Conservation (phyloP, 2,113 vertebrate genomes). For the Pelvicachromis taeniatus region DNA sequence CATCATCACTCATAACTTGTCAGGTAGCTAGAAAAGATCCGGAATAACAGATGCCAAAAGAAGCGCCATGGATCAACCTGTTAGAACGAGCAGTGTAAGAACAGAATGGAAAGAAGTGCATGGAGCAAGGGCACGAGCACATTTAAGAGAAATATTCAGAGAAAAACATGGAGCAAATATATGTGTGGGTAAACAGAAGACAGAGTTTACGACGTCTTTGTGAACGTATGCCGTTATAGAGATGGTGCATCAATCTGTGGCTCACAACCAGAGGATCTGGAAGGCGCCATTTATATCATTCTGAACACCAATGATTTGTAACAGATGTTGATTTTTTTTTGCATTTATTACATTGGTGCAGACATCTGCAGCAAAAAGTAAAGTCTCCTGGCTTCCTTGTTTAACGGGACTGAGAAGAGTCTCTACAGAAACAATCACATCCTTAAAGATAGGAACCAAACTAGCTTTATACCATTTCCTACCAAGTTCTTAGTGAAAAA, state of each 20-base stretch:
- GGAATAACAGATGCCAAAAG: constrained; percentile 65
- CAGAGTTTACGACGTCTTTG: not conserved
- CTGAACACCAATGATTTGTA: not conserved
- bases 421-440: not conserved
- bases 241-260: not conserved
- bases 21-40: constrained; percentile 49
- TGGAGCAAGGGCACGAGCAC: not conserved
- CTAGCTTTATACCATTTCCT: not conserved
- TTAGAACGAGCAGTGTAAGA: constrained; percentile 14
- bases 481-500: not conserved
- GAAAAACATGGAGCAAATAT: not conserved
- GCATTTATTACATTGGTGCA: not conserved
- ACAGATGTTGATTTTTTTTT: not conserved
- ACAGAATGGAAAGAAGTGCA: not conserved
- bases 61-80: constrained; percentile 55
- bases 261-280: not conserved
- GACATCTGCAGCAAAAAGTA: not conserved
- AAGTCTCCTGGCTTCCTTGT: not conserved
- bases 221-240: not conserved
- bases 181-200: not conserved
- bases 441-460: not conserved
- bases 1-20: constrained; percentile 53
- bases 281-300: not conserved
- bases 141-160: not conserved
- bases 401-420: not conserved